Percentiles rank a stretch among this genome's conserved stretches.
phyloP scores from a whole-genome alignment of 2,113 vertebrate species.

The Azemiops feae region DNA sequence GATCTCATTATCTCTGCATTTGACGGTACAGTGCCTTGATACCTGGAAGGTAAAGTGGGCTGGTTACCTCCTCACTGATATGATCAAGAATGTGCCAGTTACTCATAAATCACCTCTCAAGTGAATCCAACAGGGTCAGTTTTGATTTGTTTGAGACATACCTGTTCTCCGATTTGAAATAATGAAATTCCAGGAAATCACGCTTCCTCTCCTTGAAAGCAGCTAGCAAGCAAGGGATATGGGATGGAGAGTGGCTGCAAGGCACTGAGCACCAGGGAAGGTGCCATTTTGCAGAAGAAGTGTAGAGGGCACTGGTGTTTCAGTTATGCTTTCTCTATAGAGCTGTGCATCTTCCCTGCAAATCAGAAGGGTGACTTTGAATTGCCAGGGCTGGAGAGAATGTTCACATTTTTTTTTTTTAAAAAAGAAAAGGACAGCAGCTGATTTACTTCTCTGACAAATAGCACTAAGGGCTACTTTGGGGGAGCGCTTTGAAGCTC shows the following conservation, averaged over 20 bases:
- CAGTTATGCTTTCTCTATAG: slow-evolving; percentile 45
- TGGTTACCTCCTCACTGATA: background rate
- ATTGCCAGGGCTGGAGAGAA: background rate
- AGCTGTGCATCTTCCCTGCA: background rate
- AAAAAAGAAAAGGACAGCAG: background rate
- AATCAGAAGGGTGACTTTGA: background rate
- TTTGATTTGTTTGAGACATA: background rate
- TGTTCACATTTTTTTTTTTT: background rate
- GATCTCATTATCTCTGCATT: background rate
- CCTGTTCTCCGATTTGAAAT: background rate
- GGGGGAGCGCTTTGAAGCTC: background rate
- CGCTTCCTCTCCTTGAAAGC: background rate
- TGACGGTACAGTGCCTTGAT: background rate
- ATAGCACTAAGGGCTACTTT: background rate
- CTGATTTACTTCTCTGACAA: background rate
- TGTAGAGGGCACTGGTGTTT: slow-evolving; percentile 64
- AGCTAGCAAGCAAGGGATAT: background rate
- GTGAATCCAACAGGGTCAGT: background rate
- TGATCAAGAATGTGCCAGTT: background rate
- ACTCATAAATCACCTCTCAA: background rate
- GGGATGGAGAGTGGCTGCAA: no score
- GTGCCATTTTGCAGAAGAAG: slow-evolving; percentile 59
- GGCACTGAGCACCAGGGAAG: background rate
- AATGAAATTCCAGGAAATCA: background rate
- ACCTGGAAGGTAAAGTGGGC: background rate